A percentile compares a stretch with the other conserved stretches of the same genome.
Evolutionary conservation across 2,888 invertebrate species (phyloP).

Genomic region (Andrena bucephala): DNA sequence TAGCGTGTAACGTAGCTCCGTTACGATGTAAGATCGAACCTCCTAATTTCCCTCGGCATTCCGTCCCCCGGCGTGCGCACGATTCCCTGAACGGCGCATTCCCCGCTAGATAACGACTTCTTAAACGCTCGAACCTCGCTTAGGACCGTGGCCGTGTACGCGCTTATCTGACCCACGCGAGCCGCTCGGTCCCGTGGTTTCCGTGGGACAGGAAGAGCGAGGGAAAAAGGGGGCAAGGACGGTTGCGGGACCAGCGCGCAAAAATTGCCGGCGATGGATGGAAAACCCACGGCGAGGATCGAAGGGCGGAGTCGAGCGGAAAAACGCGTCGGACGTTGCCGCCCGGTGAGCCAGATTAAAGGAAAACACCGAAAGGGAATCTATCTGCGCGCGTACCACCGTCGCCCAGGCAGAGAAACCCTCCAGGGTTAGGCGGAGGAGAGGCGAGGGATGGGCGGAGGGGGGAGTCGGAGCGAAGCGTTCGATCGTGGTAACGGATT

Average conservation of each 20-base stretch:
- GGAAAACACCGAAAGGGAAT: constrained; percentile 54
- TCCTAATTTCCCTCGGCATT: constrained; percentile 25
- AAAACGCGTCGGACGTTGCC: constrained; percentile 12
- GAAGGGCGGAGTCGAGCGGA: neutral
- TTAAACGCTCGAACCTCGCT: neutral
- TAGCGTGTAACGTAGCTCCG: neutral
- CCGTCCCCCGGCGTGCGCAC: neutral
- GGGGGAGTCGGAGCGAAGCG: constrained; percentile 57
- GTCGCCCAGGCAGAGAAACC: constrained; percentile 25
- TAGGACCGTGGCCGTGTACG: neutral
- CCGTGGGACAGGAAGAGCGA: neutral
- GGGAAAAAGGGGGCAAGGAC: neutral
- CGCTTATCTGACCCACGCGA: neutral
- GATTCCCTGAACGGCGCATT: constrained; percentile 11
- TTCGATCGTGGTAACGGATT: constrained; percentile 82
- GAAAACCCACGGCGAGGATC: neutral
- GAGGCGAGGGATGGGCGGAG: constrained; percentile 1
- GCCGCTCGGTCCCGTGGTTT: neutral
- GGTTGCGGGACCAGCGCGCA: too few species aligned
- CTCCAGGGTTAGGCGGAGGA: neutral
- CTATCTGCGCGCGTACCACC: constrained; percentile 32
- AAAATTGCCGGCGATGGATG: too few species aligned
- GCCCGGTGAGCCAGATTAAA: constrained; percentile 70
- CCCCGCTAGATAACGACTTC: constrained; percentile 32
- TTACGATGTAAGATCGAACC: neutral